Percentiles rank a stretch among this genome's conserved stretches.
These are phyloP conservation scores for Drosophila navojoa DNA, from an alignment of 1,140 invertebrate genomes.

Conservation along the genomic window DNA sequence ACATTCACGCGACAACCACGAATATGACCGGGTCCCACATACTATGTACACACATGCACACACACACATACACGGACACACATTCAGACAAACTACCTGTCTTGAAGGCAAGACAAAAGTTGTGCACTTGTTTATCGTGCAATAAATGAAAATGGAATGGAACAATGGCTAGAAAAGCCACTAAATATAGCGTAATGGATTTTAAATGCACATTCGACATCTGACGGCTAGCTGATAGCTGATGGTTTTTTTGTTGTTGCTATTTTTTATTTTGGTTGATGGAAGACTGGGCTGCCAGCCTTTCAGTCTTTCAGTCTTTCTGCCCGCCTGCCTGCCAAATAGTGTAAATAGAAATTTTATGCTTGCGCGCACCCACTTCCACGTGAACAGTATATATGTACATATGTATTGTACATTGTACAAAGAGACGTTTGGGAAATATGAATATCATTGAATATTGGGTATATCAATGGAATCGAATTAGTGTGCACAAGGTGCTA, in stretches of 20 bases:
- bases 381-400: constrained; percentile 10
- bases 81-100: constrained; percentile 34
- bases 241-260: constrained; percentile 36
- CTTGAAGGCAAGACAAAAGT: constrained; percentile 28
- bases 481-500: constrained; percentile 13
- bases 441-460: constrained; percentile 24
- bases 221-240: constrained; percentile 51
- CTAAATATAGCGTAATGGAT: constrained; percentile 66
- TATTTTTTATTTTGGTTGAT: too few species aligned
- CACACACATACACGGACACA: constrained; percentile 1
- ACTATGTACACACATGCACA: neutral
- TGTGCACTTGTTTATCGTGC: constrained; percentile 57
- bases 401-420: too few species aligned
- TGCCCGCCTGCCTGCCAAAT: constrained; percentile 25
- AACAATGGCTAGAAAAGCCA: constrained; percentile 56
- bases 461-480: constrained; percentile 27
- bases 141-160: constrained; percentile 57
- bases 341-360: constrained; percentile 50
- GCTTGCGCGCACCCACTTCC: constrained; percentile 26
- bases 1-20: constrained; percentile 4
- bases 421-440: constrained; percentile 15
- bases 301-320: too few species aligned
- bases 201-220: constrained; percentile 62
- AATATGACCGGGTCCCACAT: constrained; percentile 11
- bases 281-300: too few species aligned